Evolutionary conservation across 2,797 vertebrate species (phyloP), one percentile per base, ranked within the genome.

Genomic region (Oophaga sylvatica): DNA sequence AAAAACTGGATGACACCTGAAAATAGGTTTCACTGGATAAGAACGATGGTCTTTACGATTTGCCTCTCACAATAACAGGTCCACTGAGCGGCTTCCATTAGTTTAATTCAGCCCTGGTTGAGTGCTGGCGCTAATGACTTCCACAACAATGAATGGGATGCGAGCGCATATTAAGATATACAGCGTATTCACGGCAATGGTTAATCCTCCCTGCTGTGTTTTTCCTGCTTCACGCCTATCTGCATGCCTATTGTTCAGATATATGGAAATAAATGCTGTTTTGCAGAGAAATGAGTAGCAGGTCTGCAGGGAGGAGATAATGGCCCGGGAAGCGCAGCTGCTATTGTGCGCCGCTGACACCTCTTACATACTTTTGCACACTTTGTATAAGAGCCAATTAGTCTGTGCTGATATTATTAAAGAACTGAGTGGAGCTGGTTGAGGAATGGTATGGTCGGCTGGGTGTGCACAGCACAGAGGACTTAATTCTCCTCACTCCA

Each of bases 371-470:
- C 90, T 92, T 91, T 91, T 92, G 92, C 92, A 93, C 92, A 87
- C 91, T 93, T 93, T 92, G 93, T 92, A 90, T 91, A 92, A 92
- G 92, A 88, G 92, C 92, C 92, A 93, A 94, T 94, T 94, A 94
- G 94, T 93, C 93, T 90, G 92, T 35, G 87, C 90, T 41, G 91
- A 90, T 92, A 88, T 93, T 93, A 91, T 41, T 53, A 35, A 75
- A 77, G 41, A 67, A 19, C 80, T 63, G 75, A 78, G 86, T 87
- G 86, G 87, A 80, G 68, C 77, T 67, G 76, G 70, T 41, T 35
- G 53, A 62, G 83, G 83, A 85, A 86, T 86, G 80, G 48, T 78
- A 79, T 90, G 89, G 87, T 62, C 62, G 62, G 75, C 63, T 87
- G 86, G 80, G 86, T 76, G 83, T 85, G 83, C 48, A 63, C 83